phyloP scores from a whole-genome alignment of 2,797 vertebrate genomes.

The Champsocephalus gunnari region DNA sequence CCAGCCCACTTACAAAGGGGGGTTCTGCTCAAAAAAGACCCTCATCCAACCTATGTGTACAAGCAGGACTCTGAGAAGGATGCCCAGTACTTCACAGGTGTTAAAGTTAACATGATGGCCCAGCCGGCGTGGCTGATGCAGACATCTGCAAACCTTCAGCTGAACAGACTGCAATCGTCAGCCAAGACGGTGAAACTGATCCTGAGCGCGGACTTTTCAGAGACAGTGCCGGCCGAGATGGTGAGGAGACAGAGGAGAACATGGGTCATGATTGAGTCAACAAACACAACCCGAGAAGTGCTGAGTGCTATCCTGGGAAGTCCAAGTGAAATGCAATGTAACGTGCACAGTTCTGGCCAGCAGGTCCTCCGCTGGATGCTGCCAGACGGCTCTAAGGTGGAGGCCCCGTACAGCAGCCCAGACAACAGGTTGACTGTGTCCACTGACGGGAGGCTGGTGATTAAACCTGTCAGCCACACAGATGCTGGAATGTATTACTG shows the following conservation, averaged over 20 bases:
- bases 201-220: conserved; percentile 77
- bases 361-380: conserved; percentile 86
- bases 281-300: conserved; percentile 63
- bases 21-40: conserved; percentile 73
- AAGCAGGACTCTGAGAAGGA: conserved; percentile 87
- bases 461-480: conserved; percentile 75
- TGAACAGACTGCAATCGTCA: conserved; percentile 89
- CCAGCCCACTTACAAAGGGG: conserved; percentile 88
- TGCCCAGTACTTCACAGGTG: conserved; percentile 91
- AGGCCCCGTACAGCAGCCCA: conserved; percentile 75
- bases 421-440: conserved; percentile 84
- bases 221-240: conserved; percentile 74
- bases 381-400: conserved; percentile 86
- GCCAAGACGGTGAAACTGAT: conserved; percentile 84
- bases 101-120: conserved; percentile 85
- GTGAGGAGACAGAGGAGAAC: conserved; percentile 66
- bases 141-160: conserved; percentile 84
- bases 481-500: conserved; percentile 92
- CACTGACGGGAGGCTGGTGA: conserved; percentile 80
- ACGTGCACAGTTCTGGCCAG: conserved; percentile 86
- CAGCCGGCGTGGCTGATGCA: conserved; percentile 91
- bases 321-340: conserved; percentile 83
- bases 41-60: conserved; percentile 82
- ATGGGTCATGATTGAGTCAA: conserved; percentile 90
- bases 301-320: conserved; percentile 81